A percentile compares a stretch with the other conserved stretches of the same genome.
phyloP scores from a whole-genome alignment of 2,888 invertebrate species.

The Plagodis dolabraria region DNA sequence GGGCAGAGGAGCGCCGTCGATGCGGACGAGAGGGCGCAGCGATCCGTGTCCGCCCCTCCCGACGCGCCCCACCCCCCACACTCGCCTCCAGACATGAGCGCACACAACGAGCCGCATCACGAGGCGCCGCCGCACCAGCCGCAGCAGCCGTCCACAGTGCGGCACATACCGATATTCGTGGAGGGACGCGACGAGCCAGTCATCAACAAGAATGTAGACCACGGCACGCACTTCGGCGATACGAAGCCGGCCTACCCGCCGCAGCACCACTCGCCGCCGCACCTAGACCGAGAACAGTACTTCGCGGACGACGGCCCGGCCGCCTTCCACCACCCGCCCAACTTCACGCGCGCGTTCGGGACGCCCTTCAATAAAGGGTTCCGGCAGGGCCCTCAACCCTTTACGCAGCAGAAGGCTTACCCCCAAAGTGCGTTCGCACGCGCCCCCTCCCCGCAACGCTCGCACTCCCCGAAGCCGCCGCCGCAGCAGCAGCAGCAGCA shows the following conservation, averaged over 20 bases:
- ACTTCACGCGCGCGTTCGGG: conserved; percentile 75
- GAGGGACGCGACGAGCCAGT: conserved; percentile 94
- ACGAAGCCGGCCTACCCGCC: conserved; percentile 64
- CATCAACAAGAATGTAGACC: conserved; percentile 85
- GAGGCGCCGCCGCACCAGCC: conserved; percentile 41
- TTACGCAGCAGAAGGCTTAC: conserved; percentile 78
- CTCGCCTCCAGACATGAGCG: conserved; percentile 76
- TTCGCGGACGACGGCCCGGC: conserved; percentile 68
- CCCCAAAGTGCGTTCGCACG: conserved; percentile 69
- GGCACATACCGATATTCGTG: conserved; percentile 95
- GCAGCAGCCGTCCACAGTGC: conserved; percentile 83
- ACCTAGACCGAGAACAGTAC: conserved; percentile 75
- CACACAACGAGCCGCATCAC: conserved; percentile 41
- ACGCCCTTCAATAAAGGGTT: conserved; percentile 69
- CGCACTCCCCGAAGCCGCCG: conserved; percentile 72
- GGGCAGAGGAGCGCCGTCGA: conserved; percentile 87
- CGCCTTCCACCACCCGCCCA: conserved; percentile 71
- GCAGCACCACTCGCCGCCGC: conserved; percentile 54
- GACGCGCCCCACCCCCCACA: conserved; percentile 86
- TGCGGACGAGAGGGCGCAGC: conserved; percentile 86
- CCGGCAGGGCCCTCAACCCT: conserved; percentile 77
- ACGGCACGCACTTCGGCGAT: conserved; percentile 63
- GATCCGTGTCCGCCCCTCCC: conserved; percentile 93
- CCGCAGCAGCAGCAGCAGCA: conserved; percentile 55
- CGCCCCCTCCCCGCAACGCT: conserved; percentile 70